Evolutionary conservation across 2,888 invertebrate genomes (phyloP).

Genomic region (Thymelicus sylvestris): DNA sequence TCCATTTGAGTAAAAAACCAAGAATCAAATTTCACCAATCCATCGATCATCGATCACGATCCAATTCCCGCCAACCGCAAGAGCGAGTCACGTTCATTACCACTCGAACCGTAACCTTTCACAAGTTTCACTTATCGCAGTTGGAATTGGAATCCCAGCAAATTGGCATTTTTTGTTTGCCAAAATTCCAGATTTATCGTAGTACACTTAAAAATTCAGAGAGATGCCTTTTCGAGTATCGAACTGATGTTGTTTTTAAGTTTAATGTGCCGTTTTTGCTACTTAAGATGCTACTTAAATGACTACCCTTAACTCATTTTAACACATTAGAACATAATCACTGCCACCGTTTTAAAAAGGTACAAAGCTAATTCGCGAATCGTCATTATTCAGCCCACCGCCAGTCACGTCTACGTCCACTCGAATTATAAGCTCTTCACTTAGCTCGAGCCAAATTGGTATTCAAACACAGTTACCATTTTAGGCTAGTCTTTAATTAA

Average conservation of each 20-base stretch:
- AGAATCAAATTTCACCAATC: no score
- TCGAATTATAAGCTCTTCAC: not conserved
- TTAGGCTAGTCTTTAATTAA: not conserved
- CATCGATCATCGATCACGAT: no score
- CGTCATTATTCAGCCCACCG: not conserved
- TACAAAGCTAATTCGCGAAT: not conserved
- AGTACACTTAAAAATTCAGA: not conserved
- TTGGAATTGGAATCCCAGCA: conserved; percentile 8
- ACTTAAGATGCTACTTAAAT: no score
- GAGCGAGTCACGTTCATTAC: conserved; percentile 11
- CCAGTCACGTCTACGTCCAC: not conserved
- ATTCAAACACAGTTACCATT: not conserved
- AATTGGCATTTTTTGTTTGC: conserved; percentile 10
- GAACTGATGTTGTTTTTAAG: not conserved
- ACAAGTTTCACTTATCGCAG: conserved; percentile 5
- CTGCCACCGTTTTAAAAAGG: not conserved
- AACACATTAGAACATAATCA: not conserved
- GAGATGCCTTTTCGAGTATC: not conserved
- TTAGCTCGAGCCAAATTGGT: not conserved
- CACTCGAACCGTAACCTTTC: conserved; percentile 14
- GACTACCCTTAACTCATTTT: no score
- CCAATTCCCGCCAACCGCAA: conserved; percentile 8
- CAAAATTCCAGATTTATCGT: not conserved
- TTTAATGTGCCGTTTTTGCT: no score
- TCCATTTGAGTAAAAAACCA: no score